phyloP scores from a whole-genome alignment of 1,140 invertebrate genomes.

The Stenopsyche tienmushanensis region DNA sequence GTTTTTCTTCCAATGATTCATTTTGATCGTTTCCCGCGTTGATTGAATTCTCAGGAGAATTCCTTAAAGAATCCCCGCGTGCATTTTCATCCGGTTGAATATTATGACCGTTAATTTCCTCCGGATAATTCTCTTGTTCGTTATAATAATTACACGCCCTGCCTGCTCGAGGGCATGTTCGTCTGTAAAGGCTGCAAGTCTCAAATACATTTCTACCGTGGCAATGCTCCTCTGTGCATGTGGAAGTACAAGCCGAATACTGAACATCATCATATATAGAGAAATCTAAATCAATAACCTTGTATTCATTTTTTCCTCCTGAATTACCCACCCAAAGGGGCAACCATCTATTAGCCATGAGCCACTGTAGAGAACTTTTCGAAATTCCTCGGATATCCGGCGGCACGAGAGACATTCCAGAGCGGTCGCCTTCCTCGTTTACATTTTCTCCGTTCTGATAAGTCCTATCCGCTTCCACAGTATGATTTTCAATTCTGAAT shows the following conservation, averaged over 20 bases:
- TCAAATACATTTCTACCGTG: conserved; percentile 23
- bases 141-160: conserved; percentile 10
- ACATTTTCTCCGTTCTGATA: conserved; percentile 31
- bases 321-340: conserved; percentile 60
- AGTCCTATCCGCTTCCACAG: conserved; percentile 38
- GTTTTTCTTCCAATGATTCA: conserved; percentile 9
- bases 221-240: conserved; percentile 33
- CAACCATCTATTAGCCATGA: conserved; percentile 60
- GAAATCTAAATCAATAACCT: conserved; percentile 60
- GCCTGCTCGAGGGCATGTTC: conserved; percentile 15
- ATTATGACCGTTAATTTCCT: conserved; percentile 5
- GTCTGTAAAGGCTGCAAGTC: conserved; percentile 30
- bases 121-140: conserved; percentile 7
- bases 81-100: neutral
- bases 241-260: conserved; percentile 37
- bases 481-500: conserved; percentile 38
- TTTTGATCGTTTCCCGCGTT: neutral
- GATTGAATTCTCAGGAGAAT: conserved; percentile 23
- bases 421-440: conserved; percentile 21
- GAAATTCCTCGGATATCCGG: conserved; percentile 54
- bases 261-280: conserved; percentile 44
- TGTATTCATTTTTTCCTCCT: conserved; percentile 54
- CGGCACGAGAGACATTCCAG: conserved; percentile 31
- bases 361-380: conserved; percentile 59
- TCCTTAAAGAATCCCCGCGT: conserved; percentile 1